Evolutionary conservation across 1,140 invertebrate species (phyloP).

Genomic region (Bombus pyrosoma): DNA sequence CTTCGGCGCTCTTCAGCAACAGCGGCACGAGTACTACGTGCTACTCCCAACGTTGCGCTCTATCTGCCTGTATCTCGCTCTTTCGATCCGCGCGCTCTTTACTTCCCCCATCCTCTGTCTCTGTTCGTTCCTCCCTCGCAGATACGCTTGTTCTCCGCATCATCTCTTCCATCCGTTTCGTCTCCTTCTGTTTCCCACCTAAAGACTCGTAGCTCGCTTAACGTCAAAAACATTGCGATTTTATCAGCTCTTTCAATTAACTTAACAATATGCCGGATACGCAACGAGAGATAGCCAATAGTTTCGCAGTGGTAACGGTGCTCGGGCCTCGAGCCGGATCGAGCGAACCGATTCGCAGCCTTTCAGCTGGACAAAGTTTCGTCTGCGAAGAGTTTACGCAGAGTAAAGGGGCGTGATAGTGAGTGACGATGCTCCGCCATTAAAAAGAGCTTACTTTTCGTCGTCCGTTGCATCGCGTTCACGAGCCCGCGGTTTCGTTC

Average conservation of each 20-base stretch:
- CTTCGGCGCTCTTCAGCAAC: conserved; percentile 51
- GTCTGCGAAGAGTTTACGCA: conserved; percentile 10
- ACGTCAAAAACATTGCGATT: conserved; percentile 76
- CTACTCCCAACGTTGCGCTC: conserved; percentile 40
- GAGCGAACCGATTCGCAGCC: neutral
- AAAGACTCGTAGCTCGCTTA: conserved; percentile 64
- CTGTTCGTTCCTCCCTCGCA: conserved; percentile 24
- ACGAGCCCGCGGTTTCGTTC: no score
- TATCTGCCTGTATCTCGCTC: conserved; percentile 41
- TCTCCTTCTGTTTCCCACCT: conserved; percentile 40
- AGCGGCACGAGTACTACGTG: conserved; percentile 43
- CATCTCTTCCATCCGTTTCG: neutral
- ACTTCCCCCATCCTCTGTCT: neutral
- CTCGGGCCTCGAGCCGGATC: neutral
- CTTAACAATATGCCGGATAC: conserved; percentile 76
- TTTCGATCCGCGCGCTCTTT: conserved; percentile 8
- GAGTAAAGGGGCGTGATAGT: neutral
- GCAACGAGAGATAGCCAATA: conserved; percentile 70
- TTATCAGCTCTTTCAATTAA: conserved; percentile 77
- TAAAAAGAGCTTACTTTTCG: conserved; percentile 69
- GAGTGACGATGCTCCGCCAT: conserved; percentile 59
- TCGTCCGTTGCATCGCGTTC: conserved; percentile 34
- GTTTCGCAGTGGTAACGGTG: conserved; percentile 52
- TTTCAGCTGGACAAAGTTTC: conserved; percentile 47
- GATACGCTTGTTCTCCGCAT: conserved; percentile 9